Evolutionary conservation across 1,140 invertebrate species (phyloP), one percentile per base, ranked within the genome.

Genomic region (Drosophila athabasca): DNA sequence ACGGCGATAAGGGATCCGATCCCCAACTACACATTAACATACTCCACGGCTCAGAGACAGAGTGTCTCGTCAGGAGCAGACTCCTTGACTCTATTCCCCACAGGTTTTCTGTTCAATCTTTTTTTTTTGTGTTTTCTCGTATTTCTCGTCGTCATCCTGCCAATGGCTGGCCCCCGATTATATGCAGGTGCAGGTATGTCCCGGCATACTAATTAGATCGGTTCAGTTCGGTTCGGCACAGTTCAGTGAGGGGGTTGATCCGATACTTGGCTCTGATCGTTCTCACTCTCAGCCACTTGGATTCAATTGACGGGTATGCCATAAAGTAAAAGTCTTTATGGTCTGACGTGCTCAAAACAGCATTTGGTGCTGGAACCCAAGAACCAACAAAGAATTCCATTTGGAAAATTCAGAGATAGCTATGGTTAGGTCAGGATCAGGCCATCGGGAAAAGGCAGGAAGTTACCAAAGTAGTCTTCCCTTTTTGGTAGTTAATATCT

Each of bases 161-260:
- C 22, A 19, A 8, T 45, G 73, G 62, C 69, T 59, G 62, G 53
- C 77, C 69, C 76, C 67, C 5, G 24, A 4, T 26, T 13, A 87
- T 66, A 69, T 82, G 81, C 82, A 87, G 82, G 78, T 82, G 82
- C 82, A 87, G 82, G 78, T 83, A 78, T 85, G 81, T 87, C 65
- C 81, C 74, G 78, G 81, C 82, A 85, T 85, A 85, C 81, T 85
- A 85, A 85, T 85, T 85, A 87, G 81, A 67, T 62, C 54, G 62
- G 70, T 19, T 19, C 54, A 67, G 70, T 60, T 69, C 62, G 59
- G 59, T 44, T n/a, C n/a, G n/a, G n/a, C n/a, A n/a, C 54, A 67
- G 70, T 60, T 69, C 62, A 62, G 59, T 44, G 41, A 24, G 58
- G 29, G 15, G 64, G 51, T 61, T 84, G 67, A 58, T 87, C 82